Conservation (phyloP, 2,888 invertebrate genomes). For the Elmis aenea region DNA sequence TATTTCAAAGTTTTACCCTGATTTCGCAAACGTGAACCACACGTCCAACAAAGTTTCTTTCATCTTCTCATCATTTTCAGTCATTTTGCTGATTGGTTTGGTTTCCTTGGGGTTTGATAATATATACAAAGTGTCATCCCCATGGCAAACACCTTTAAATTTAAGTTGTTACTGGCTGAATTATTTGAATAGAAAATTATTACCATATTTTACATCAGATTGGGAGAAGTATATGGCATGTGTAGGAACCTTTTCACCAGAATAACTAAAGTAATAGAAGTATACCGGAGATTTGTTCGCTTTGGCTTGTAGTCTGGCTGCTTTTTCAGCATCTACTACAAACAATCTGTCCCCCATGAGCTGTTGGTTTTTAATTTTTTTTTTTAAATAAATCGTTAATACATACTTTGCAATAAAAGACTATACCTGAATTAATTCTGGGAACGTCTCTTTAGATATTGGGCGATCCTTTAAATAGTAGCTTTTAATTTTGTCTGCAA, state of each 20-base stretch:
- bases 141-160: conserved; percentile 49
- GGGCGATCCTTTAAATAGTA: conserved; percentile 53
- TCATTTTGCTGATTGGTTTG: conserved; percentile 31
- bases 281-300: conserved; percentile 54
- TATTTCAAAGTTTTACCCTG: conserved; percentile 45
- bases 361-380: too few relatives aligned
- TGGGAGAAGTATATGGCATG: conserved; percentile 5
- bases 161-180: neutral
- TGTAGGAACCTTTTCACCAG: conserved; percentile 2
- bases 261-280: conserved; percentile 54
- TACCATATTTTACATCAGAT: conserved; percentile 9
- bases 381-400: conserved; percentile 3
- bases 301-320: conserved; percentile 53
- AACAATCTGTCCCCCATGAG: conserved; percentile 61
- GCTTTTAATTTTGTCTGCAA: conserved; percentile 52
- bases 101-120: conserved; percentile 34
- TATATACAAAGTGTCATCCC: conserved; percentile 50
- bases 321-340: conserved; percentile 51
- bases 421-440: conserved; percentile 22
- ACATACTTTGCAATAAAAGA: neutral
- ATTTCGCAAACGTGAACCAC: conserved; percentile 49
- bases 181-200: neutral
- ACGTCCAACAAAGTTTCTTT: conserved; percentile 48
- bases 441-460: conserved; percentile 39
- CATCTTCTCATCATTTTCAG: conserved; percentile 47